Conservation (phyloP, 2,797 vertebrate species). For the Rhinella marina region DNA sequence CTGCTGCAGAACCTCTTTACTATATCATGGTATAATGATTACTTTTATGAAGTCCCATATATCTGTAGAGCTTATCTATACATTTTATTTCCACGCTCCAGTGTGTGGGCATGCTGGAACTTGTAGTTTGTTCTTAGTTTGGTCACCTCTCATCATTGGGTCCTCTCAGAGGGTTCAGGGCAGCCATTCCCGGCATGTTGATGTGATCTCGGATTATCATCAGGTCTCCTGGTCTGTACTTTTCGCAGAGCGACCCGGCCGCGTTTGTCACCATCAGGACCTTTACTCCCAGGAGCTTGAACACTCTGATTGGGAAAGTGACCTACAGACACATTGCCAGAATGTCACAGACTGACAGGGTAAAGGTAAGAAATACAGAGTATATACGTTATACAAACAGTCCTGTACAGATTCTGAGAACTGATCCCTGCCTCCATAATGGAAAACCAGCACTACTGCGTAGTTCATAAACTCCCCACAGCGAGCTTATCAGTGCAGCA, state of each 20-base stretch:
- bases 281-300: slow-evolving; percentile 81
- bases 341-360: not conserved
- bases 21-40: too few species aligned
- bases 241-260: slow-evolving; percentile 79
- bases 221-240: slow-evolving; percentile 78
- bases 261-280: slow-evolving; percentile 84
- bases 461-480: not conserved
- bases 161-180: slow-evolving; percentile 79
- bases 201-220: slow-evolving; percentile 86
- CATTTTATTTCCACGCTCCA: not conserved
- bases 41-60: too few species aligned
- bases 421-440: not conserved
- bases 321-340: slow-evolving; percentile 68
- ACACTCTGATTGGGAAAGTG: slow-evolving; percentile 82
- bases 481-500: too few species aligned
- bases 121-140: not conserved
- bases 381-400: not conserved
- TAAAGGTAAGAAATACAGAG: not conserved
- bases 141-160: slow-evolving; percentile 76
- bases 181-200: slow-evolving; percentile 79
- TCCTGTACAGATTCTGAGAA: not conserved
- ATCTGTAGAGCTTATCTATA: not conserved
- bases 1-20: too few species aligned
- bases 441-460: not conserved
- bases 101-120: not conserved